Evolutionary conservation across 1,140 invertebrate genomes (phyloP).

Genomic region (Lepidotrigona ventralis): DNA sequence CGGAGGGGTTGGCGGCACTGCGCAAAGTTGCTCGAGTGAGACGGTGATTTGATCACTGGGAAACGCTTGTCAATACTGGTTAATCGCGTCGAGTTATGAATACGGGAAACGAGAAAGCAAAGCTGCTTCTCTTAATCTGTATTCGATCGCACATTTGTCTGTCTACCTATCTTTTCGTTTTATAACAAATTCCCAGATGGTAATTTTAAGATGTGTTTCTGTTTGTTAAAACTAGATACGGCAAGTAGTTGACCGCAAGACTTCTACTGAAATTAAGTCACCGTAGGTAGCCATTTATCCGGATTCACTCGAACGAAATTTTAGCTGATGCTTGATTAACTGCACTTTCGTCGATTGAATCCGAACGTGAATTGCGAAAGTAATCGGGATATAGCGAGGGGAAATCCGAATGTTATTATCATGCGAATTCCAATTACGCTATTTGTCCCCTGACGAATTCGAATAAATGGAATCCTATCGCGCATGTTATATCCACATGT

Average conservation of each 20-base stretch:
- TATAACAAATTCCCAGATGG: background rate
- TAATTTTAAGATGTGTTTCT: too few relatives aligned
- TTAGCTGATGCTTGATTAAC: background rate
- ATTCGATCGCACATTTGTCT: background rate
- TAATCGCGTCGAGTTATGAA: constrained; percentile 1
- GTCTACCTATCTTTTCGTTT: too few relatives aligned
- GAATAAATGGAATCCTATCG: background rate
- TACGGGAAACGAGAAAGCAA: too few relatives aligned
- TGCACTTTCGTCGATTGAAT: background rate
- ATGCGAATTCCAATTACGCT: background rate
- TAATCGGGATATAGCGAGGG: background rate
- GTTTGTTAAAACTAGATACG: too few relatives aligned
- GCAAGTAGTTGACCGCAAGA: background rate
- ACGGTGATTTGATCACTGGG: background rate
- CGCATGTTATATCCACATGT: background rate
- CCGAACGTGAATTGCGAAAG: background rate
- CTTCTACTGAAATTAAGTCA: background rate
- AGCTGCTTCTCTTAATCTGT: background rate
- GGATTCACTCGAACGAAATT: background rate
- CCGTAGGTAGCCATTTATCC: background rate
- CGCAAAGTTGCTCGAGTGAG: constrained; percentile 60
- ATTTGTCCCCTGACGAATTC: background rate
- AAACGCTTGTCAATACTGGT: background rate
- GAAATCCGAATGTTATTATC: background rate
- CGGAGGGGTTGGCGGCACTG: constrained; percentile 80